phyloP scores from a whole-genome alignment of 2,888 invertebrate genomes.

The Halictus quadricinctus region DNA sequence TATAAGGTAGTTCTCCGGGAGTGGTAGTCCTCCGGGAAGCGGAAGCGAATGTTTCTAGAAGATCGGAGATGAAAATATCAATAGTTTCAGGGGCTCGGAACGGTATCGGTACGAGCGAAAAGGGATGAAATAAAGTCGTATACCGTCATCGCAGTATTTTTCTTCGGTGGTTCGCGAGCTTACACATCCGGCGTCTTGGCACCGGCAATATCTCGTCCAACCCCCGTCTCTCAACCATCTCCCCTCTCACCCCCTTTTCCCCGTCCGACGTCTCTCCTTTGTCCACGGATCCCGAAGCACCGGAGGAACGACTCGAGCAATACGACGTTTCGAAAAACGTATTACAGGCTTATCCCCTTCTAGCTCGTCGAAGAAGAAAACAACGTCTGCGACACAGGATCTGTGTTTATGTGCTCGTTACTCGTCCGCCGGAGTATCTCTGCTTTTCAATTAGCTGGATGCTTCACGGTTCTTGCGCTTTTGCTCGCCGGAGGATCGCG shows the following conservation, averaged over 20 bases:
- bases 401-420: constrained; percentile 29
- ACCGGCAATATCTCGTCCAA: constrained; percentile 57
- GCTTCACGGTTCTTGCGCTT: constrained; percentile 1
- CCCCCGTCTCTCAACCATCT: constrained; percentile 2
- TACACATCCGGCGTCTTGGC: constrained; percentile 62
- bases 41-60: constrained; percentile 34
- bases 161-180: constrained; percentile 59
- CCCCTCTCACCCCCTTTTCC: not conserved
- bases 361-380: constrained; percentile 55
- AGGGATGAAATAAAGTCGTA: constrained; percentile 57
- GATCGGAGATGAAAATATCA: constrained; percentile 47
- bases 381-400: constrained; percentile 42
- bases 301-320: constrained; percentile 53
- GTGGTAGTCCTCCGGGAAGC: constrained; percentile 20
- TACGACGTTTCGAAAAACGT: constrained; percentile 68
- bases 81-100: constrained; percentile 28
- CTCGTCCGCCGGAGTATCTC: not conserved
- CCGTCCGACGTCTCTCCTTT: constrained; percentile 23
- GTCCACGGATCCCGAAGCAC: constrained; percentile 41
- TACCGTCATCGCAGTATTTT: constrained; percentile 58
- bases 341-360: constrained; percentile 69
- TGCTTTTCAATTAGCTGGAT: constrained; percentile 27
- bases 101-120: constrained; percentile 40
- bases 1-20: constrained; percentile 6
- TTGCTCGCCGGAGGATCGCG: not conserved